A percentile compares a stretch with the other conserved stretches of the same genome.
Conservation (phyloP, 92 coral and sea anemone species). For the Paragorgia papillata region DNA sequence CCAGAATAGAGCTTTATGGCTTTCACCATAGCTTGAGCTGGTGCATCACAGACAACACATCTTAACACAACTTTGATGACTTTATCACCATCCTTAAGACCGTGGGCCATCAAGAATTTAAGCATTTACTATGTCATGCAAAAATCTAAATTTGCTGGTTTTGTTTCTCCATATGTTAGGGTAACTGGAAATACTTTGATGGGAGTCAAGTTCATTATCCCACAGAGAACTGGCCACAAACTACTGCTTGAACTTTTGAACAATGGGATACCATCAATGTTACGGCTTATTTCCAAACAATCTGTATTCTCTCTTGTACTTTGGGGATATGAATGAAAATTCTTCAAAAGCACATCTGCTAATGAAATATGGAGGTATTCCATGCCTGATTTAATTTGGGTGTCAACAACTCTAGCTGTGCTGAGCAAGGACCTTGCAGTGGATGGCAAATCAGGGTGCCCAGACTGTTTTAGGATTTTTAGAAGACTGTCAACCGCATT, state of each 20-base stretch:
- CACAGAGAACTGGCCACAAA: too few species aligned
- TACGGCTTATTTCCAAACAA: background rate
- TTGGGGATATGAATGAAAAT: background rate
- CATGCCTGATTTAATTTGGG: background rate
- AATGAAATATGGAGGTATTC: background rate
- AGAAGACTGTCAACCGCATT: slow-evolving; percentile 5
- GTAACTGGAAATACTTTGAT: slow-evolving; percentile 1
- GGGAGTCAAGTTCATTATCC: slow-evolving; percentile 7
- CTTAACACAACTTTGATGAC: background rate
- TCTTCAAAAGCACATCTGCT: slow-evolving; percentile 3
- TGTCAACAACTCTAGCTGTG: slow-evolving; percentile 3
- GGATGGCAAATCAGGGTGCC: slow-evolving; percentile 5
- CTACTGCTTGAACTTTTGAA: background rate
- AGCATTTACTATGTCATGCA: too few species aligned
- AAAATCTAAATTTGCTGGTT: background rate
- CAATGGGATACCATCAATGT: background rate
- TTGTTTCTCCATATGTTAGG: background rate
- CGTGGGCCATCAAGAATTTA: background rate
- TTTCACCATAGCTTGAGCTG: background rate
- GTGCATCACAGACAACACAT: slow-evolving; percentile 5
- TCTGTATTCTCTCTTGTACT: background rate
- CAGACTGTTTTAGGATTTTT: background rate
- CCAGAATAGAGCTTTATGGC: background rate
- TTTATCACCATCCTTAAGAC: background rate
- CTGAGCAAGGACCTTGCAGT: background rate